These are phyloP conservation scores for Sternotherus odoratus DNA, from an alignment of 2,797 vertebrate species.

Conservation along the genomic window DNA sequence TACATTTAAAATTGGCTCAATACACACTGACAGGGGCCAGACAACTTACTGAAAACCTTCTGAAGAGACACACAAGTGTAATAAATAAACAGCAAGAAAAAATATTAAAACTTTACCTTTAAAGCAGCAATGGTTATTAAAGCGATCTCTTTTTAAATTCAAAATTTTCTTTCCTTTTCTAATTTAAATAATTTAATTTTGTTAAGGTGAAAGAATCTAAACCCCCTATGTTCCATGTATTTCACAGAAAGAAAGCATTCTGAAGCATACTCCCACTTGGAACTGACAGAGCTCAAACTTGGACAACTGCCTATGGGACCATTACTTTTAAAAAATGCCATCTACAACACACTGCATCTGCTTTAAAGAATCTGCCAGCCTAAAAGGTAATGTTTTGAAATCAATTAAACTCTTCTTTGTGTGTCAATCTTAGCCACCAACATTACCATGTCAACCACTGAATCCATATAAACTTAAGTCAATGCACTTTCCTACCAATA, in stretches of 20 bases:
- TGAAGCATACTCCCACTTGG: background rate
- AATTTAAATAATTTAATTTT: background rate
- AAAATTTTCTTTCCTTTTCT: background rate
- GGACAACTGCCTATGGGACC: background rate
- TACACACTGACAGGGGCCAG: background rate
- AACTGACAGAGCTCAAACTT: constrained; percentile 29
- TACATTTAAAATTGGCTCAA: background rate
- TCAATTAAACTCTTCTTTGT: background rate
- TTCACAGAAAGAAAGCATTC: background rate
- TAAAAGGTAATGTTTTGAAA: background rate
- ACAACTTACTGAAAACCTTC: background rate
- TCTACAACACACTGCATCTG: background rate
- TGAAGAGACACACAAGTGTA: background rate
- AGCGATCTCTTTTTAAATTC: background rate
- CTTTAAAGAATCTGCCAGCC: constrained; percentile 1
- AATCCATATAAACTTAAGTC: background rate
- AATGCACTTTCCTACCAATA: background rate
- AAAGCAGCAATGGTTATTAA: background rate
- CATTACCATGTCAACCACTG: background rate
- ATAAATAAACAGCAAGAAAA: background rate
- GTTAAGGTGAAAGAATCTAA: background rate
- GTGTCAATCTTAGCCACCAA: background rate
- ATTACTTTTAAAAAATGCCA: background rate
- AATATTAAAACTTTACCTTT: background rate
- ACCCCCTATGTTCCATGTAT: background rate